Evolutionary conservation across 53 echinoderm and acorn worm species (phyloP), one percentile per base, ranked within the genome.

Genomic region (Antedon mediterranea): DNA sequence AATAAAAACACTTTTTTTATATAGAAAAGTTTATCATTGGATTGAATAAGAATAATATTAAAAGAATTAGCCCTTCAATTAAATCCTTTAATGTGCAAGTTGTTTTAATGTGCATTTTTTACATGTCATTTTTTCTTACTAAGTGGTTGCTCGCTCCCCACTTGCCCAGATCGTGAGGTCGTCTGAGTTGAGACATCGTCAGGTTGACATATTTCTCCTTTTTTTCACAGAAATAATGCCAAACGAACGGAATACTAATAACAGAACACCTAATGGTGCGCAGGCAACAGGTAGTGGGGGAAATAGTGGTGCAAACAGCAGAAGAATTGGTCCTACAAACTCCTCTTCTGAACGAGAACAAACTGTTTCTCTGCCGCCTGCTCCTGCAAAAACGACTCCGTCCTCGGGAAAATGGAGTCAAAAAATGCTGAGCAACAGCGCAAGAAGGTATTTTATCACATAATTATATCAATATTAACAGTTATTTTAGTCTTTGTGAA

Each of bases 391-490:
- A 57, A 80, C 79, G 18, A 78, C 80, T 18, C 73, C 71, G 28
- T 73, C 73, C 23, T 78, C 86, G 71, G 87, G 87, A 41, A 91
- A 91, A 88, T 85, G 88, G 85, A 85, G 76, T 32, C 74, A 80
- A 34, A 88, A 91, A 85, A 83, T 82, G 85, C 84, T 91, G 31
- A 89, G 84, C 83, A 89, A 82, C 43, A 94, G 94, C 84, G 86
- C 94, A 81, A 94, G 84, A 91, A 94, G 94, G 94, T 94, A 89
- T 79, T 77, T 81, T 78, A 78, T 82, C 81, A 80, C 57, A 81
- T 74, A 43, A 75, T 77, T 83, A 79, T 80, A 71, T 73, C 76
- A 77, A 76, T 75, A 33, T 72, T 83, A 78, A 72, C 33, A 33
- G 78, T 77, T 83, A 44, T 43, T 78, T 43, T 78, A 78, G 57